These are phyloP conservation scores for Mastigias papua DNA, from an alignment of 30 jellyfish, hydroid and myxozoan genomes.

Conservation along the genomic window DNA sequence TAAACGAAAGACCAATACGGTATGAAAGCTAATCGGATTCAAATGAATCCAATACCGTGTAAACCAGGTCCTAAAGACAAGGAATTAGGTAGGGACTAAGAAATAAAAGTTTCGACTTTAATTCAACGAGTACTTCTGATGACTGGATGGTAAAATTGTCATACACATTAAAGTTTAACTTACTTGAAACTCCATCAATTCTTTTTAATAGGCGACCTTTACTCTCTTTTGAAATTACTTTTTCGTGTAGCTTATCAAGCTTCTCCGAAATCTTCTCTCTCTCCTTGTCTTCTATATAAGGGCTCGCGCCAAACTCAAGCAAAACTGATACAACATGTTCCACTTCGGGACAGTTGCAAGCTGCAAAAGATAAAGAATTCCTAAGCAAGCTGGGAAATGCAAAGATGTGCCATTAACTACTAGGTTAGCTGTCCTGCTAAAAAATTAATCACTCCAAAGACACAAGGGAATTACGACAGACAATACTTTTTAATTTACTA, in stretches of 20 bases:
- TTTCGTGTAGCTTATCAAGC: conserved; percentile 1
- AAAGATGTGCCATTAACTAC: background rate
- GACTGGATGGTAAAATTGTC: too few species aligned
- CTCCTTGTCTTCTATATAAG: conserved; percentile 23
- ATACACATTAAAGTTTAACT: background rate
- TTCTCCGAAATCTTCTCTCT: conserved; percentile 1
- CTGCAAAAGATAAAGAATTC: conserved; percentile 8
- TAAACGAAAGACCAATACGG: too few species aligned
- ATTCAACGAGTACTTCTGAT: too few species aligned
- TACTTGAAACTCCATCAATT: background rate
- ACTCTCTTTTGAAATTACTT: background rate
- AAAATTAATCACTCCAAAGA: too few species aligned
- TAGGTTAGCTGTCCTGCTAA: too few species aligned
- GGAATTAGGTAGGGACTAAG: too few species aligned
- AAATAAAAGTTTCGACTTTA: too few species aligned
- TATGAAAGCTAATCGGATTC: too few species aligned
- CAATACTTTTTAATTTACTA: too few species aligned
- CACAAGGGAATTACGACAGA: too few species aligned
- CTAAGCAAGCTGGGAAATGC: background rate
- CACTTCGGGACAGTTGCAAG: conserved; percentile 6
- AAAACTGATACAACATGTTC: conserved; percentile 14
- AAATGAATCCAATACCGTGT: too few species aligned
- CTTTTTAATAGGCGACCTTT: conserved; percentile 8
- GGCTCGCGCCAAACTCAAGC: conserved; percentile 66
- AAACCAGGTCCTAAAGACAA: too few species aligned